Percentiles rank a stretch among this genome's conserved stretches.
Conservation (phyloP, 1,140 invertebrate genomes). For the Charaxes varanes region DNA sequence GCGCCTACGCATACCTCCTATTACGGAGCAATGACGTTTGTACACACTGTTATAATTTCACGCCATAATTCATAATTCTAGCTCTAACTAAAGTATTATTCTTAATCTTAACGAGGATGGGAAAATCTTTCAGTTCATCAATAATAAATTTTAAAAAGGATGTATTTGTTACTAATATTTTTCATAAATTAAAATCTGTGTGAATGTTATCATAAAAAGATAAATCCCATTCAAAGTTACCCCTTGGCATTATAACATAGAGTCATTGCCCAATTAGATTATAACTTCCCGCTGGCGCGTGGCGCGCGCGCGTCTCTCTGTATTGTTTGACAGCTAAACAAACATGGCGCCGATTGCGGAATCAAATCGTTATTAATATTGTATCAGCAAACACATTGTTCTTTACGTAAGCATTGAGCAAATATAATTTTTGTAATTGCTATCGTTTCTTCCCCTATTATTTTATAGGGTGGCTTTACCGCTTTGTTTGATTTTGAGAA, state of each 20-base stretch:
- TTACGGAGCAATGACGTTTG: too few species aligned
- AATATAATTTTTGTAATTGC: conserved; percentile 65
- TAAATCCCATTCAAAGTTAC: conserved; percentile 12
- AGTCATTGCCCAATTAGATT: conserved; percentile 50
- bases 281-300: conserved; percentile 46
- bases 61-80: too few species aligned
- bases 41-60: too few species aligned
- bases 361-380: conserved; percentile 66
- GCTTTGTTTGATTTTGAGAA: conserved; percentile 31
- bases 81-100: too few species aligned
- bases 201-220: conserved; percentile 20
- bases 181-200: conserved; percentile 19
- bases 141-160: conserved; percentile 15
- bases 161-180: conserved; percentile 21
- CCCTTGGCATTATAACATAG: conserved; percentile 22
- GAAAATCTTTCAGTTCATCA: too few species aligned
- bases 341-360: conserved; percentile 59
- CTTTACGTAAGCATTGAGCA: conserved; percentile 43
- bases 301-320: conserved; percentile 37
- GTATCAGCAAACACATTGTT: conserved; percentile 57
- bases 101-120: too few species aligned
- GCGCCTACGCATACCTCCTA: too few species aligned
- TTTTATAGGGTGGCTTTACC: conserved; percentile 34
- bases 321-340: conserved; percentile 58
- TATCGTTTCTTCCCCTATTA: conserved; percentile 40